phyloP scores from a whole-genome alignment of 2,888 invertebrate species.

The Chaitophorus viminalis region DNA sequence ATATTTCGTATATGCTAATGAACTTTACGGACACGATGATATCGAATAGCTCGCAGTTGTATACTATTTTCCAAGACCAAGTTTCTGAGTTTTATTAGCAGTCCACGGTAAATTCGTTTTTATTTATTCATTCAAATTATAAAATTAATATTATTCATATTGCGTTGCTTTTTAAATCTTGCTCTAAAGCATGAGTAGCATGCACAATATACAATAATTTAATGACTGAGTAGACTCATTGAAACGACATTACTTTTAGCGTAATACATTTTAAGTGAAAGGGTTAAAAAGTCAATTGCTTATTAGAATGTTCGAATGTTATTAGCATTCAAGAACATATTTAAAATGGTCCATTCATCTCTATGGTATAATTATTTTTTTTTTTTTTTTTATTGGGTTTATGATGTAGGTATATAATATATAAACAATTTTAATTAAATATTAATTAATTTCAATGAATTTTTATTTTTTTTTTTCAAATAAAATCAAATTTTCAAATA shows the following conservation, averaged over 20 bases:
- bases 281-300: slow-evolving; percentile 18
- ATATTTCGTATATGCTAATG: too few species aligned
- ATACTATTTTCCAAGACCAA: too few species aligned
- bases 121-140: background rate
- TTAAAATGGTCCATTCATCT: background rate
- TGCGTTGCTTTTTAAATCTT: background rate
- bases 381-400: too few species aligned
- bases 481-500: too few species aligned
- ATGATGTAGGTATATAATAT: too few species aligned
- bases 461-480: too few species aligned
- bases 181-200: background rate
- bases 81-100: too few species aligned
- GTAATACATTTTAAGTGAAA: background rate
- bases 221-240: background rate
- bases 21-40: background rate
- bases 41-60: background rate
- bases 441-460: too few species aligned
- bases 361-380: too few species aligned
- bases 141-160: background rate
- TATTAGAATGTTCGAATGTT: background rate
- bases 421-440: too few species aligned
- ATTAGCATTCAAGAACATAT: background rate
- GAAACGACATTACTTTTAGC: background rate
- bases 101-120: background rate
- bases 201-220: background rate